These are phyloP conservation scores for Parasteatoda tepidariorum DNA, from an alignment of 1,140 invertebrate genomes.

Conservation along the genomic window DNA sequence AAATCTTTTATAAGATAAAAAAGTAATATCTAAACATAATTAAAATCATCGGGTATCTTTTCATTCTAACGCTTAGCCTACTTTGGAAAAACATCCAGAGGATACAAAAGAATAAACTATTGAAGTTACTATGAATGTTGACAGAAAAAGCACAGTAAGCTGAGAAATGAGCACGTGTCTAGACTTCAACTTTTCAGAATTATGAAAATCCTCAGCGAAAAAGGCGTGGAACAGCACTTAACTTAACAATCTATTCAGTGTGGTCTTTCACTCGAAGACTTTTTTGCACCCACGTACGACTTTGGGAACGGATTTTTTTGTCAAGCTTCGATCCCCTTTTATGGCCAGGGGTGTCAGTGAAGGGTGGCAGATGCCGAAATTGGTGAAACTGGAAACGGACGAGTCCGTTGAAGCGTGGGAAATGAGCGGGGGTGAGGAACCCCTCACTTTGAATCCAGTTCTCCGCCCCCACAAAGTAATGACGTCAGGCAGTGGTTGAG, in stretches of 20 bases:
- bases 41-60: no score
- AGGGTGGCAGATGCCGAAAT: constrained; percentile 57
- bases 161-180: neutral
- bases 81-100: no score
- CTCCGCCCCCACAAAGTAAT: neutral
- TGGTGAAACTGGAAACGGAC: constrained; percentile 39
- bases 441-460: neutral
- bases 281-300: neutral
- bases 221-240: constrained; percentile 9
- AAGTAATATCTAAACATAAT: no score
- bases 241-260: constrained; percentile 20
- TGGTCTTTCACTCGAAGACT: neutral
- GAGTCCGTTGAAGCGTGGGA: constrained; percentile 37
- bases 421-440: constrained; percentile 21
- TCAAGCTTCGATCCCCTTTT: neutral
- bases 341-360: constrained; percentile 49
- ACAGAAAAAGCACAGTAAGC: no score
- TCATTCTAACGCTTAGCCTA: no score
- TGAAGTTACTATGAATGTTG: no score
- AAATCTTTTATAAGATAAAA: no score
- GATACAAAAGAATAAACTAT: no score
- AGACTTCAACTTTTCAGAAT: neutral
- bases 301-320: neutral
- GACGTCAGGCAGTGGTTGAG: constrained; percentile 56
- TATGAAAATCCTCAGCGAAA: constrained; percentile 5